A percentile compares a stretch with the other conserved stretches of the same genome.
These are phyloP conservation scores for Cepaea nemoralis DNA, from an alignment of 1,140 invertebrate species.

Conservation along the genomic window DNA sequence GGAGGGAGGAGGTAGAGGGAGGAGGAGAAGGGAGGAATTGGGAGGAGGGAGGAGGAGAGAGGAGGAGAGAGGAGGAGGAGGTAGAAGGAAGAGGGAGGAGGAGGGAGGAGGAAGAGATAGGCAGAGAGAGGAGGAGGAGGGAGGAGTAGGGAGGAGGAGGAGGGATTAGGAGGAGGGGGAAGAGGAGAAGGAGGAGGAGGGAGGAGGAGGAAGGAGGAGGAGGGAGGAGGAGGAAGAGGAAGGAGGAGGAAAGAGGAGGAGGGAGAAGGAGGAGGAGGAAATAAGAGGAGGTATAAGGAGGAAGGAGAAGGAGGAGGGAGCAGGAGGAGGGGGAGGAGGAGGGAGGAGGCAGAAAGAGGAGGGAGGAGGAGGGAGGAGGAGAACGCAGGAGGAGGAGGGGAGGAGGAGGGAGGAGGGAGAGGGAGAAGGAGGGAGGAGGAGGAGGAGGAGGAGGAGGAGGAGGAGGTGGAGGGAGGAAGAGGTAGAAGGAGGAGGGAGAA, in stretches of 20 bases:
- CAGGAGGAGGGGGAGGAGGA: not conserved
- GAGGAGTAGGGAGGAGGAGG: too few species aligned
- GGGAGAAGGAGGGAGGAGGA: not conserved
- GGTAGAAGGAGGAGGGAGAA: too few species aligned
- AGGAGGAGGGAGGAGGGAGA: conserved; percentile 1
- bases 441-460: not conserved
- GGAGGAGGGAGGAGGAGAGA: too few species aligned
- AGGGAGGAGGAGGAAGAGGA: not conserved
- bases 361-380: not conserved
- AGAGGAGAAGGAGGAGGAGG: conserved; percentile 1
- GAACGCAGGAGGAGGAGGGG: not conserved
- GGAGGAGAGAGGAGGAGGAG: conserved; percentile 7
- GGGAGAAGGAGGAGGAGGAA: not conserved
- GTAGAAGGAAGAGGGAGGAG: too few species aligned
- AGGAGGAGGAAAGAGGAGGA: not conserved
- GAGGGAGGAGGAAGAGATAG: not conserved
- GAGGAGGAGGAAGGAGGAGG: not conserved
- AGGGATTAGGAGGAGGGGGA: too few species aligned
- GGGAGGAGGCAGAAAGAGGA: too few species aligned
- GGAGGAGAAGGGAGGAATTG: too few species aligned
- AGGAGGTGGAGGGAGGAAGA: not conserved
- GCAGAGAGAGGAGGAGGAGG: conserved; percentile 7
- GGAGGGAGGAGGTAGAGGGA: too few species aligned
- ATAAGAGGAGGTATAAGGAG: conserved; percentile 10
- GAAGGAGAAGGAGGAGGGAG: not conserved